Base-by-base conservation (phyloP, 2,797 vertebrate species). In the Podargus strigoides region DNA sequence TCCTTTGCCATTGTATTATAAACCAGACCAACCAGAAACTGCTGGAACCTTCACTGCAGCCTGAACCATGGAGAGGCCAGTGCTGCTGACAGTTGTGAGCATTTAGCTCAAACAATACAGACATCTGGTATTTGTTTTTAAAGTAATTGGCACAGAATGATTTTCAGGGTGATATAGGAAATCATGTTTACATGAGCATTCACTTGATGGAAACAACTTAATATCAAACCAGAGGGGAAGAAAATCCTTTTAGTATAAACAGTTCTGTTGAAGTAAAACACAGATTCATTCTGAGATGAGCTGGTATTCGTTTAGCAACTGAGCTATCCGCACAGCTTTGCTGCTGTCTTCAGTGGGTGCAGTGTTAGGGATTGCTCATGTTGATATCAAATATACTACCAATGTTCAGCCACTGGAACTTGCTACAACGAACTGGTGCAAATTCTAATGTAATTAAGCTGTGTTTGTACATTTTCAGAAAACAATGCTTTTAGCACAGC, bases 161-260 rank as follows among this genome's bases (percentile, higher is more conserved):
- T 32, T 91, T 97, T 95, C 94, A 93, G 83, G 87, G 91, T 93
- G 96, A 97, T 96, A 95, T 12, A 79, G 89, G 95, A 97, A 84
- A 97, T 95, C 72, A 92, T 94, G 83, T 97, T 97, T 97, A 97
- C 74, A 88, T 85, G 67, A 94, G 58, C 19, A 7, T 92, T 94
- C 78, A 94, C 73, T 95, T 96, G 92, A 97, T 82, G 92, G 93
- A 97, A 97, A 97, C 73, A 95, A 95, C 92, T 96, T 87, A 82
- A 75, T 93, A 97, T 96, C 42, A 84, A 96, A 87, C 64, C 77
- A 73, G 87, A 78, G 37, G 8, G 79, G 66, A 90, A 77, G 90
- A 92, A 94, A 94, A 72, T 75, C 72, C 47, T 21, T 23, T 80
- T 92, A 80, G 59, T 79, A 92, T 97, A 96, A 97, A 97, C 95